phyloP scores from a whole-genome alignment of 2,888 invertebrate genomes.

The Thera obeliscata region DNA sequence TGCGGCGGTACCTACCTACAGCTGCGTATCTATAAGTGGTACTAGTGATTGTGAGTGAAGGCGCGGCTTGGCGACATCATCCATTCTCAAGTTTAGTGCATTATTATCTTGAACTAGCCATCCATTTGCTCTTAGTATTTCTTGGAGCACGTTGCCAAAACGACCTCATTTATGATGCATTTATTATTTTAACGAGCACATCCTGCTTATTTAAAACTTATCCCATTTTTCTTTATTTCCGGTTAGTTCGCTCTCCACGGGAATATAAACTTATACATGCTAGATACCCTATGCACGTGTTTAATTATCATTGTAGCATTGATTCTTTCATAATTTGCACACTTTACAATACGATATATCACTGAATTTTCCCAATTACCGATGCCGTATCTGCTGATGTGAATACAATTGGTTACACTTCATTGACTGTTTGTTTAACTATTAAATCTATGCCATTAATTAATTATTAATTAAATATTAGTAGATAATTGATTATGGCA shows the following conservation, averaged over 20 bases:
- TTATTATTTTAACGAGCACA: slow-evolving; percentile 11
- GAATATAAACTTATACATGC: too few species aligned
- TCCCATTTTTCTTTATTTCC: not conserved
- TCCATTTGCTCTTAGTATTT: slow-evolving; percentile 8
- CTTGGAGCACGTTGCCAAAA: slow-evolving; percentile 20
- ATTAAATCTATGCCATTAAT: slow-evolving; percentile 20
- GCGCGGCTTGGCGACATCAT: not conserved
- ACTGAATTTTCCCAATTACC: not conserved
- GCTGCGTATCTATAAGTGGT: too few species aligned
- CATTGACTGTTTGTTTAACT: slow-evolving; percentile 15
- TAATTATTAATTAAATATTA: not conserved
- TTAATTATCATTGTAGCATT: not conserved
- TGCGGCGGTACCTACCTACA: too few species aligned
- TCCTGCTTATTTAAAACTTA: slow-evolving; percentile 12
- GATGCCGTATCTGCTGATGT: not conserved
- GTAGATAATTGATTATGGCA: too few species aligned
- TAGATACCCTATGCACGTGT: too few species aligned
- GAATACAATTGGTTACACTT: slow-evolving; percentile 1
- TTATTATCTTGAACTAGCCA: slow-evolving; percentile 6
- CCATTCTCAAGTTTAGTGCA: slow-evolving; percentile 13
- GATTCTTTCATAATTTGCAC: not conserved
- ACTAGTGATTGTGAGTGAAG: too few species aligned
- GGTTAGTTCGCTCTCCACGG: not conserved
- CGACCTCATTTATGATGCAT: slow-evolving; percentile 16
- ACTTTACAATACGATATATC: not conserved